Base-by-base conservation (phyloP, 2,888 invertebrate species). In the Gryllus longicercus region DNA sequence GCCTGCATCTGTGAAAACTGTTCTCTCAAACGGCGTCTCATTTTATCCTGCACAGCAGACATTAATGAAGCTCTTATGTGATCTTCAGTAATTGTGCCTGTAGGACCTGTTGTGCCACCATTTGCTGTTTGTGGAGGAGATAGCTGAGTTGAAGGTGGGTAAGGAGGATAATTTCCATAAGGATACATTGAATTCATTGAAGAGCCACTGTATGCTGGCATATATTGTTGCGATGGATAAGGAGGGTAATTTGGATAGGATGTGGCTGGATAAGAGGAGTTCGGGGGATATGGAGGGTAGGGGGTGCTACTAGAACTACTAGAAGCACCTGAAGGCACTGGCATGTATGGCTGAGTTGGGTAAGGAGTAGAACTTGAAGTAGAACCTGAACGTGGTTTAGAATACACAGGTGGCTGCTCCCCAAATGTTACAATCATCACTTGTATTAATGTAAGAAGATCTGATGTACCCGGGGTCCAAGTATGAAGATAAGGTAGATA, bases 401-500 rank as follows among this genome's bases (percentile, higher is more conserved):
- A 91, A 88, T 93, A 96, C 8, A 99, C 98, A 2, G 99, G 99
- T 80, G 98, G 98, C 84, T 94, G 91, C 83, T 99, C 98, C 63
- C 98, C 96, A 89, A 99, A 99, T 2, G 95, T 95, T 81, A 93
- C 91, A 82, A 94, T 93, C 93, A 98, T 95, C 81, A 96, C 92
- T 89, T 97, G 95, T 84, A 99, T 93, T 38, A 99, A 90, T 76
- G 95, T 94, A 80, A 94, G 87, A 83, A 99, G 88, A 86, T 98
- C 97, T 11, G 98, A 98, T 14, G 91, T 89, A 84, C 92, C 92
- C 77, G 92, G 91, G 81, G 91, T 90, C 99, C 99, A 99, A 84
- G 98, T 96, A 85, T 97, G 96, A 82, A 99, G 89, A 89, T 97
- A 99, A 2, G 99, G 99, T 85, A 99, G 89, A 87, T 98, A 99